A percentile compares a stretch with the other conserved stretches of the same genome.
Conservation (phyloP, 1,140 invertebrate species). For the Polypedilum pembai region DNA sequence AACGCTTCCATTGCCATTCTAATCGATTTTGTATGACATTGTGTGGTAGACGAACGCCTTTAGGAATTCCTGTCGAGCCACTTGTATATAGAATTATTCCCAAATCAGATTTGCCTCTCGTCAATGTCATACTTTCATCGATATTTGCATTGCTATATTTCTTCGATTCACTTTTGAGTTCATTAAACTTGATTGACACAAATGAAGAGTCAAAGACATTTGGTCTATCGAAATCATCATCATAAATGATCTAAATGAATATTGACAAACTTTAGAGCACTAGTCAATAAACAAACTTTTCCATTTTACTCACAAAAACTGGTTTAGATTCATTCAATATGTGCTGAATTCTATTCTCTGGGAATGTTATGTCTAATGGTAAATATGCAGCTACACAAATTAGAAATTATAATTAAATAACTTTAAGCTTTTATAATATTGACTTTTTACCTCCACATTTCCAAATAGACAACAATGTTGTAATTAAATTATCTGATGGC, state of each 20-base stretch:
- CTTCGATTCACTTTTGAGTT: too few relatives aligned
- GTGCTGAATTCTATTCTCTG: constrained; percentile 62
- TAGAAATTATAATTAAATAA: not conserved
- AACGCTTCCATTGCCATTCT: constrained; percentile 72
- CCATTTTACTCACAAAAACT: constrained; percentile 49
- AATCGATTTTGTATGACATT: too few relatives aligned
- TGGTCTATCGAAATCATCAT: constrained; percentile 30
- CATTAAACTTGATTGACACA: not conserved
- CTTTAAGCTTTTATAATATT: too few relatives aligned
- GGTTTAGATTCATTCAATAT: constrained; percentile 70
- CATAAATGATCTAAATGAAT: too few relatives aligned
- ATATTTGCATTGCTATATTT: constrained; percentile 1
- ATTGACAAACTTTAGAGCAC: too few relatives aligned
- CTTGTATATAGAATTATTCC: constrained; percentile 88
- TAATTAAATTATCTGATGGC: too few relatives aligned
- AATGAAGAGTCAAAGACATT: not conserved
- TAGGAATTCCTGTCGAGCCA: too few relatives aligned
- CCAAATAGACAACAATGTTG: too few relatives aligned
- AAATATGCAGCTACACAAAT: constrained; percentile 59
- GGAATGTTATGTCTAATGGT: constrained; percentile 70
- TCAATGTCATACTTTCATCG: not conserved
- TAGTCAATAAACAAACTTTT: not conserved
- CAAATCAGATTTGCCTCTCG: constrained; percentile 44
- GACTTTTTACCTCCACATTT: too few relatives aligned
- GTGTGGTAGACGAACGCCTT: too few relatives aligned